Base-by-base conservation (phyloP, 2,113 vertebrate species). In the Odontophorus gujanensis region DNA sequence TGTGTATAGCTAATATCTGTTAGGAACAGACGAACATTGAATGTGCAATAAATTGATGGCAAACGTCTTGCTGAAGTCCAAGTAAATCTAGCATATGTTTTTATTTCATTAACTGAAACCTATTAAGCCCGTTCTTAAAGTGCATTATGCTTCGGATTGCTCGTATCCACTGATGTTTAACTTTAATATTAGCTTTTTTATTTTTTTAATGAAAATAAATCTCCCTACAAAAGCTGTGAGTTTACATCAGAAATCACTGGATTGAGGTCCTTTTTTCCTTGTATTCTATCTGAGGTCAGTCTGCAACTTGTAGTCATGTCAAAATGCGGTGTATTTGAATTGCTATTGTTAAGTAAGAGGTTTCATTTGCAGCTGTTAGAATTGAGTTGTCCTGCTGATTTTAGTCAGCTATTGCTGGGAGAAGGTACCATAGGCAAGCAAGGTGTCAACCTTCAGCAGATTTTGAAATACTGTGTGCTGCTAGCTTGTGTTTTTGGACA, bases 1-100 rank as follows among this genome's bases (percentile, higher is more conserved):
- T 26, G 5, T 25, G 3, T 1, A 3, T 7, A 15, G 12, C 25
- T 17, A 40, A 0, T 59, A 9, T 55, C 9, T 7, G 11, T 50
- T 72, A 79, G 13, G 32, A 36, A 10, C 45, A 25, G 45, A 24
- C 38, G 55, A 0, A 47, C 21, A 74, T 53, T 71, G 20, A 53
- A 16, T 30, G 28, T 63, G 11, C 26, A 66, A 4, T 65, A 47
- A 36, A 45, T 58, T 79, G 10, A 40, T 77, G 47, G 20, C 20
- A 80, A 48, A 45, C 81, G 14, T 6, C 43, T 81, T 85, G 17
- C 22, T 89, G 32, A 63, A 55, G 28, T 42, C 47, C 30, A 53
- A 65, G 25, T 65, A 38, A 9, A n/a, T 47, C 25, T 73, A 36
- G 12, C 24, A 20, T 59, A 11, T 48, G 13, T 62, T n/a, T 43